Percentiles rank a stretch among this genome's conserved stretches.
Evolutionary conservation across 2,113 vertebrate genomes (phyloP).

Genomic region (Pteropus alecto): DNA sequence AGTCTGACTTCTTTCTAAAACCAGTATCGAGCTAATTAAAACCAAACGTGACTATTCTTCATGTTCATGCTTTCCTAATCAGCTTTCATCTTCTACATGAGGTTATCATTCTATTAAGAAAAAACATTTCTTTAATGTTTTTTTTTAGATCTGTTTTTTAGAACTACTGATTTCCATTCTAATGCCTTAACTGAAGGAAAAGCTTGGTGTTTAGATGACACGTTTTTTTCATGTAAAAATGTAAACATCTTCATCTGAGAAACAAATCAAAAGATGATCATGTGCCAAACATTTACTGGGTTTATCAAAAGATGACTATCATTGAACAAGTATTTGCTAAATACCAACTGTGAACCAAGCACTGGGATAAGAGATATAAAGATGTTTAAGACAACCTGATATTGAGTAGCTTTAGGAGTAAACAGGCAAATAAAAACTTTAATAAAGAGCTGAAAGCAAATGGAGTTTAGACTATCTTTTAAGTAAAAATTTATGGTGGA

Average conservation of each 20-base stretch:
- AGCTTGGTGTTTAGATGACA: not conserved
- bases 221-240: not conserved
- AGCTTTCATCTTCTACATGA: not conserved
- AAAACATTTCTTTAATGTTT: not conserved
- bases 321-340: not conserved
- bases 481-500: not conserved
- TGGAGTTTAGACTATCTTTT: not conserved
- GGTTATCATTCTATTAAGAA: not conserved
- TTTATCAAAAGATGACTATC: not conserved
- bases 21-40: not conserved
- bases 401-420: not conserved
- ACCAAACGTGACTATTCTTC: not conserved
- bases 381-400: accelerated
- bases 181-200: not conserved
- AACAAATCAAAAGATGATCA: not conserved
- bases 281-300: not conserved
- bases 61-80: not conserved
- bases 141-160: not conserved
- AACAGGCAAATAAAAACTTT: not conserved
- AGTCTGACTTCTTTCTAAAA: not conserved
- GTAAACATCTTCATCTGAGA: not conserved
- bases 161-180: not conserved
- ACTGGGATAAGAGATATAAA: not conserved
- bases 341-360: not conserved
- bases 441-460: not conserved